Evolutionary conservation across 2,797 vertebrate species (phyloP).

Genomic region (Oreochromis grahami): DNA sequence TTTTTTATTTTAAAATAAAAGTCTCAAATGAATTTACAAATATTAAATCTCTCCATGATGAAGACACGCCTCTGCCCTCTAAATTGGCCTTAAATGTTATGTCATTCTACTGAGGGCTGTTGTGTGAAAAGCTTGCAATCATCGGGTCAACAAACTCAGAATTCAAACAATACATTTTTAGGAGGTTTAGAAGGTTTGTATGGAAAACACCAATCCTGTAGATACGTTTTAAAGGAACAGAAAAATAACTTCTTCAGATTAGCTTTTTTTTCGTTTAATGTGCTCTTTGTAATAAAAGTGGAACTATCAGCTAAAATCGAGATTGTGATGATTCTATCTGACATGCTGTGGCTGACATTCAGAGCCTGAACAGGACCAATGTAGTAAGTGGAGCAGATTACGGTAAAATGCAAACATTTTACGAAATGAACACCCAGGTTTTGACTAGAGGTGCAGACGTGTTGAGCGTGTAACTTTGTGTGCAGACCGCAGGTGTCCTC

Average conservation of each 20-base stretch:
- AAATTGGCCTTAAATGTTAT: not conserved
- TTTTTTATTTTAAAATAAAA: not conserved
- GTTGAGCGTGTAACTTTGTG: fast-evolving
- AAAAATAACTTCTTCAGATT: not conserved
- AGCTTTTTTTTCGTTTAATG: not conserved
- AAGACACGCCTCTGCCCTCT: not conserved
- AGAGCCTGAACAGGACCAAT: not conserved
- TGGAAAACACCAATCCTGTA: not conserved
- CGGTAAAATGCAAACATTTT: not conserved
- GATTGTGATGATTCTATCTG: not conserved
- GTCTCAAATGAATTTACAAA: not conserved
- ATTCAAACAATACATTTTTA: not conserved
- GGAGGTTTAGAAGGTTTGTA: not conserved
- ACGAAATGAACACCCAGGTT: not conserved
- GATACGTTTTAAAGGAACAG: fast-evolving
- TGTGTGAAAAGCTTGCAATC: not conserved
- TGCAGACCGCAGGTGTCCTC: not conserved
- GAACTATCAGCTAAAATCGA: not conserved
- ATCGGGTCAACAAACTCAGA: not conserved
- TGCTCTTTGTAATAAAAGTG: not conserved
- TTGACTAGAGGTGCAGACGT: not conserved
- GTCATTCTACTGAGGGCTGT: not conserved
- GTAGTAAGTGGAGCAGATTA: fast-evolving
- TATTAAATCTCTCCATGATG: not conserved
- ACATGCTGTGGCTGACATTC: not conserved